Base-by-base conservation (phyloP, 2,888 invertebrate genomes). In the Cephus spinipes region DNA sequence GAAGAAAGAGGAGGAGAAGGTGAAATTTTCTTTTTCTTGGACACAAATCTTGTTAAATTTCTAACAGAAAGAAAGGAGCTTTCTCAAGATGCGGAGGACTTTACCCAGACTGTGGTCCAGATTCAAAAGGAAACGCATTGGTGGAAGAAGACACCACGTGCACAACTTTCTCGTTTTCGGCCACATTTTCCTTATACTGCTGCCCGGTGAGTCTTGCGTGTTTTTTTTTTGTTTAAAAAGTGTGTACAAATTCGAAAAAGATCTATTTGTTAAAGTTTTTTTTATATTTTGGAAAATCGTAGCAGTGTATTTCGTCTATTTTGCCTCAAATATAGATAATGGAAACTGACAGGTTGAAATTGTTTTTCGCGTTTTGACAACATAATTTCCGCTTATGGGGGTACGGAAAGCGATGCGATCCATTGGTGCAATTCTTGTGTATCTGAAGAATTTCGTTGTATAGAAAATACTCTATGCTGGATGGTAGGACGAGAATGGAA, bases 131-230 rank as follows among this genome's bases (percentile, higher is more conserved):
- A 79, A 81, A 79, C 81, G 84, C 79, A 81, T 81, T 55, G 80
- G 82, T 71, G 79, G 71, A 76, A 69, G 77, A n/a, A 80, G 79
- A 80, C 80, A 81, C 84, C 86, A 86, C 85, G 85, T 86, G 86
- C 85, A 86, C 80, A 74, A 82, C 73, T 80, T 84, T 83, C 84
- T 86, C 84, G 85, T 86, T 84, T 83, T 85, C 78, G 79, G 84
- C 79, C 84, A 80, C 77, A 81, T 86, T 74, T 78, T 85, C n/a
- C 77, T 84, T 77, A 74, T 81, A 55, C 79, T 84, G 77, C 80
- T 85, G 30, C 79, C 84, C 76, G 81, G 86, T 86, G 84, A 86
- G 86, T 85, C 73, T 34, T 71, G 35, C 15, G 12, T 2, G 12
- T 40, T 76, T 40, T 79, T 77, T 9, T 23, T 74, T 34, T n/a